phyloP scores from a whole-genome alignment of 2,888 invertebrate genomes.

The Hyalella azteca region DNA sequence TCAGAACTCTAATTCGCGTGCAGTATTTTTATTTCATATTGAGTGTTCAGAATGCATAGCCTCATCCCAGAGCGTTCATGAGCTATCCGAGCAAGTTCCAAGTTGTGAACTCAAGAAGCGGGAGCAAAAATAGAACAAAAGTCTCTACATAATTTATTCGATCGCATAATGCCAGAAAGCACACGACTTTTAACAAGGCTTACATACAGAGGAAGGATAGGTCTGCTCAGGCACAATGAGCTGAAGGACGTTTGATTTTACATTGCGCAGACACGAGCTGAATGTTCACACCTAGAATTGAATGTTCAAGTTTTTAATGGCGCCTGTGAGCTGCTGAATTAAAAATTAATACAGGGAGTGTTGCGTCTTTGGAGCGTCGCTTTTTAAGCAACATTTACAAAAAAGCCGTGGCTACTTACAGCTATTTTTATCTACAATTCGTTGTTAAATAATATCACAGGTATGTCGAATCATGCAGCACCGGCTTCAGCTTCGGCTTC shows the following conservation, averaged over 20 bases:
- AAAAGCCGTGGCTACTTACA: slow-evolving; percentile 21
- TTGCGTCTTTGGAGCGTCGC: neutral
- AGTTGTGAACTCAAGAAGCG: neutral
- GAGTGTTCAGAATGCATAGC: too few species aligned
- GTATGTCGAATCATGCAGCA: neutral
- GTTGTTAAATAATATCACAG: slow-evolving; percentile 30
- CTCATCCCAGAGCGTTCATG: too few species aligned
- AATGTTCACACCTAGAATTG: neutral
- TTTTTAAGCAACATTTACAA: neutral
- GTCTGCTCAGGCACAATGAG: too few species aligned
- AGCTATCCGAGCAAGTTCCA: too few species aligned
- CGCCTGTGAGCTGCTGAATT: neutral
- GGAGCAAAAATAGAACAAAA: neutral
- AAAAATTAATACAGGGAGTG: neutral
- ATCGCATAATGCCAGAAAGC: neutral
- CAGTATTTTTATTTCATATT: too few species aligned
- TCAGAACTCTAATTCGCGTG: too few species aligned
- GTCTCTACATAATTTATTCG: neutral
- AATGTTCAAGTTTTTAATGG: neutral
- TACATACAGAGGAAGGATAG: too few species aligned
- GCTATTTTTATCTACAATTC: slow-evolving; percentile 12
- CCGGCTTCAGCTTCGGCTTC: slow-evolving; percentile 35
- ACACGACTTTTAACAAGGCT: neutral
- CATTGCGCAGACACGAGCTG: neutral
- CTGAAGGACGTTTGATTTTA: neutral